Base-by-base conservation (phyloP, 1,140 invertebrate species). In the Euglossa dilemma region DNA sequence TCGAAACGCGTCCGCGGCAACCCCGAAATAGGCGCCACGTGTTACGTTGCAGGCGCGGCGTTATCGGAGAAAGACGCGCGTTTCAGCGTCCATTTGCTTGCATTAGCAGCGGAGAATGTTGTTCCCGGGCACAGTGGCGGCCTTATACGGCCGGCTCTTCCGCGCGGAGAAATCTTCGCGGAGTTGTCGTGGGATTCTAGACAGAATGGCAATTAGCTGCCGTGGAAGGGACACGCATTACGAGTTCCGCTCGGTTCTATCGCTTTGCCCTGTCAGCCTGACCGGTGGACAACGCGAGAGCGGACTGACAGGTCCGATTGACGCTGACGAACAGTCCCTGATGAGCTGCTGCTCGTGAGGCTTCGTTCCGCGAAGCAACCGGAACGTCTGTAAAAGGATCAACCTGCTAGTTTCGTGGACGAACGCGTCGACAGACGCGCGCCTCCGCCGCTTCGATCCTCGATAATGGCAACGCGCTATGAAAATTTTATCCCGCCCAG, bases 151-250 rank as follows among this genome's bases (percentile, higher is more conserved):
- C 16, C 18, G 28, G 18, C 11, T 52, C 52, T 80, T 70, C 36
- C 63, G 50, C 56, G n/a, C n/a, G 23, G 72, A 76, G 57, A 76
- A 43, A 52, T 80, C 83, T 80, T 67, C 77, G 18, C 54, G 45
- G 82, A 71, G 54, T 66, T 47, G 75, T 73, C 83, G 57, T 23
- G 23, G 77, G 64, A 76, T 50, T 56, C 54, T 47, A 64, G 78
- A 75, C 72, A 71, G 70, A 76, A 85, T 67, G 66, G 84, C 80
- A 85, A 82, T 85, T 81, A 85, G 80, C 79, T 72, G 71, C 5
- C 25, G 11, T n/a, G 54, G 52, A 57, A 57, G 67, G 54, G 84
- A 82, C 64, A 81, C 61, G 67, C 67, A 20, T 80, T 57, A 67
- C 71, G 63, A 43, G 75, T 61, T 74, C 50, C 72, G 54, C 63